Percentiles rank a stretch among this genome's conserved stretches.
Conservation (phyloP, 2,888 invertebrate species). For the Spisula solida region DNA sequence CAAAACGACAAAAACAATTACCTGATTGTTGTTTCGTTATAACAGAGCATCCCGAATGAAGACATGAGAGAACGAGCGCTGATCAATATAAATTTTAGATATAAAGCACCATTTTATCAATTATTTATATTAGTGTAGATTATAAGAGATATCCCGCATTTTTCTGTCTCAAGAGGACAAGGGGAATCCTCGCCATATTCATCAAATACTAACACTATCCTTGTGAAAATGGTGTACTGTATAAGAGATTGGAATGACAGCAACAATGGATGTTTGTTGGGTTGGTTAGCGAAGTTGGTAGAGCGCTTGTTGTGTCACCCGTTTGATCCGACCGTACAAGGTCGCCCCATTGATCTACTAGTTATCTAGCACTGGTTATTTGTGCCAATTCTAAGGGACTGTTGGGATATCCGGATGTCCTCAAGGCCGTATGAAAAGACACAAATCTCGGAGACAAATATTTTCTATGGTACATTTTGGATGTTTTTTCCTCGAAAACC, state of each 20-base stretch:
- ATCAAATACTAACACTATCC: background rate
- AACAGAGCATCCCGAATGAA: background rate
- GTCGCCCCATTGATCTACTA: too few species aligned
- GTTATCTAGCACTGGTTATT: too few species aligned
- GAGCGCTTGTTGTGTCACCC: too few species aligned
- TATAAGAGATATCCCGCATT: background rate
- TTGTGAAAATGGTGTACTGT: background rate
- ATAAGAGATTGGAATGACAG: background rate
- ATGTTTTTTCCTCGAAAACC: too few species aligned
- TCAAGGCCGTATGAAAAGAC: too few species aligned
- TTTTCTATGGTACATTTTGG: too few species aligned
- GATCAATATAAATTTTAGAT: conserved; percentile 30
- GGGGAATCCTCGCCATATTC: background rate
- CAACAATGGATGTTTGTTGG: too few species aligned
- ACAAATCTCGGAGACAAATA: too few species aligned
- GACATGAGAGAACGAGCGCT: background rate
- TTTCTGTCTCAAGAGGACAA: background rate
- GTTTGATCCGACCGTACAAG: too few species aligned
- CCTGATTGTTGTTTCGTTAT: background rate
- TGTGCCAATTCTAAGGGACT: too few species aligned
- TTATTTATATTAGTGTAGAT: conserved; percentile 38
- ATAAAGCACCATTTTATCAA: conserved; percentile 24
- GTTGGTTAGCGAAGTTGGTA: too few species aligned
- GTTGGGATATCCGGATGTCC: too few species aligned
- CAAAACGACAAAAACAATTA: conserved; percentile 37